These are phyloP conservation scores for Babylonia areolata DNA, from an alignment of 1,140 invertebrate species.

Conservation along the genomic window DNA sequence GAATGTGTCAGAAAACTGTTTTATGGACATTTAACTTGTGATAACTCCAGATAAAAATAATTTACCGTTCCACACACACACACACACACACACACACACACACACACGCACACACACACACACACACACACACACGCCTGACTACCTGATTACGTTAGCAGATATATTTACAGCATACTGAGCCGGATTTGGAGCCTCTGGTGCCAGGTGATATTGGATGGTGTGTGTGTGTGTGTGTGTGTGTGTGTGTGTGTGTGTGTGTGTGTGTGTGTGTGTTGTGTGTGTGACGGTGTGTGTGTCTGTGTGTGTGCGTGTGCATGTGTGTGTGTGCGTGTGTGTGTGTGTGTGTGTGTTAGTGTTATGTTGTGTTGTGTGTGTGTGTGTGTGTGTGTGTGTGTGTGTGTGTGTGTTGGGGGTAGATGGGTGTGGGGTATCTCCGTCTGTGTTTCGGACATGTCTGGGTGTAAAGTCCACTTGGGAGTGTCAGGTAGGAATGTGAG, in stretches of 20 bases:
- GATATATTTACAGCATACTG: no score
- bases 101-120: no score
- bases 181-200: background rate
- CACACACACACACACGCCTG: no score
- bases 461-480: no score
- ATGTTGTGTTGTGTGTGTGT: background rate
- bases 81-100: no score
- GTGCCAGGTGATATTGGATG: background rate
- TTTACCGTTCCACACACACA: no score
- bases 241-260: background rate
- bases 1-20: no score
- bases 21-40: no score
- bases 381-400: background rate
- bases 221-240: background rate
- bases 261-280: slow-evolving; percentile 3
- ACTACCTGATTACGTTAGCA: no score
- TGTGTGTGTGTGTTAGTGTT: background rate
- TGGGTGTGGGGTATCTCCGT: background rate
- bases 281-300: background rate
- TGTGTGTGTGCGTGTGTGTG: background rate
- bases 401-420: background rate
- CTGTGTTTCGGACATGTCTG: background rate
- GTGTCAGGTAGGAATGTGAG: no score
- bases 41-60: no score
- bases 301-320: background rate